Conservation (phyloP, 2,113 vertebrate genomes). For the Terrapene triunguis region DNA sequence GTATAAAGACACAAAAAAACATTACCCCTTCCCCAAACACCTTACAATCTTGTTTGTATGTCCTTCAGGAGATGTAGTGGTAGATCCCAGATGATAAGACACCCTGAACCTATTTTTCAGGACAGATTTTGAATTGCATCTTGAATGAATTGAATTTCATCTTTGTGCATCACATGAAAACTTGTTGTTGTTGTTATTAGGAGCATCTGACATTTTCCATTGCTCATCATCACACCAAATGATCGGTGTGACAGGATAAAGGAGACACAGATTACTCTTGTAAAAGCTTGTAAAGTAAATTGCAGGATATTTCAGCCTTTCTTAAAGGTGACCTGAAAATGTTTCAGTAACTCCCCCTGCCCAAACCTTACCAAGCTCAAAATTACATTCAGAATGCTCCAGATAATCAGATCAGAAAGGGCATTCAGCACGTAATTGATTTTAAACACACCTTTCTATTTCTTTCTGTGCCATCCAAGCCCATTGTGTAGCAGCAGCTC, state of each 20-base stretch:
- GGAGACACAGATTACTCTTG: neutral
- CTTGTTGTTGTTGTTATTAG: neutral
- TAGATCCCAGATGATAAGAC: neutral
- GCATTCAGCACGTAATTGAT: neutral
- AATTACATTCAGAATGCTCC: neutral
- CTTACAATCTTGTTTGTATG: neutral
- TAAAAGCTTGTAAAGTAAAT: slow-evolving; percentile 33
- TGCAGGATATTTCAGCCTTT: neutral
- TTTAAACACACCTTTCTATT: neutral
- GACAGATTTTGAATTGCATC: slow-evolving; percentile 15
- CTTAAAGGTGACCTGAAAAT: slow-evolving; percentile 25
- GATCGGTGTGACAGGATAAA: slow-evolving; percentile 12
- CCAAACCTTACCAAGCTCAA: neutral
- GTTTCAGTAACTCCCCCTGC: neutral
- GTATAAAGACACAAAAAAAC: neutral
- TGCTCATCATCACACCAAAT: slow-evolving; percentile 3
- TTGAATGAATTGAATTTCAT: neutral
- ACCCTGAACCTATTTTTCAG: neutral
- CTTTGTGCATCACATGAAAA: neutral
- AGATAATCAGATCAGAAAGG: neutral
- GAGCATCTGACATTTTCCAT: slow-evolving; percentile 16
- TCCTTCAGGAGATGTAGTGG: neutral
- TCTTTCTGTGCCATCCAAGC: neutral
- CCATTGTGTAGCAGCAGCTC: neutral
- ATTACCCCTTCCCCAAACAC: neutral